Conservation (phyloP, 1,140 invertebrate genomes). For the Holcopasites calliopsidis region DNA sequence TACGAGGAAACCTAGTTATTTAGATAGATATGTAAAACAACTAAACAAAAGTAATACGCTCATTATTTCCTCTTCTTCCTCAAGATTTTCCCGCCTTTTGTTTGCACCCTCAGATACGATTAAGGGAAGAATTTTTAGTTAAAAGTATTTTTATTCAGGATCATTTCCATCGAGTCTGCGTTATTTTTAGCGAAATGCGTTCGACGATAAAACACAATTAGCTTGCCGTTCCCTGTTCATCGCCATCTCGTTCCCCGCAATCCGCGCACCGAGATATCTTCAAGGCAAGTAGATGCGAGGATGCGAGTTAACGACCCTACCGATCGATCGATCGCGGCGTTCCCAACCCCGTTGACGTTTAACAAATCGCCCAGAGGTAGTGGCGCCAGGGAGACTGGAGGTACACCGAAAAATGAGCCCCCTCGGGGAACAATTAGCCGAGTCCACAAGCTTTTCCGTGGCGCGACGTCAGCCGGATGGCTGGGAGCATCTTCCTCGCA, state of each 20-base stretch:
- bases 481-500: constrained; percentile 41
- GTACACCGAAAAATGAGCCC: constrained; percentile 66
- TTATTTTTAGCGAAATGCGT: neutral
- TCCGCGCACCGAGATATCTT: too few relatives aligned
- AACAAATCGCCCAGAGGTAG: constrained; percentile 55
- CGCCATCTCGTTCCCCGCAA: too few relatives aligned
- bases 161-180: too few relatives aligned
- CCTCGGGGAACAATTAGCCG: constrained; percentile 71
- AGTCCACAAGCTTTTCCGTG: constrained; percentile 57
- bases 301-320: constrained; percentile 57
- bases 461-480: constrained; percentile 58
- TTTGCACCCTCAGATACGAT: too few relatives aligned
- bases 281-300: too few relatives aligned
- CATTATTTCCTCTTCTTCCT: too few relatives aligned
- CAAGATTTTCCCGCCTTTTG: too few relatives aligned
- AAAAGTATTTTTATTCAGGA: too few relatives aligned
- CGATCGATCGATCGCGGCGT: constrained; percentile 55
- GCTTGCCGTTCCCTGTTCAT: neutral
- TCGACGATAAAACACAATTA: neutral
- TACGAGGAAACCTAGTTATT: too few relatives aligned
- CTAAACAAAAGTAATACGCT: too few relatives aligned
- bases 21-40: too few relatives aligned
- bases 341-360: constrained; percentile 48
- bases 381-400: constrained; percentile 48
- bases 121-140: too few relatives aligned